Base-by-base conservation (phyloP, 2,888 invertebrate genomes). In the Oligia fasciuncula region DNA sequence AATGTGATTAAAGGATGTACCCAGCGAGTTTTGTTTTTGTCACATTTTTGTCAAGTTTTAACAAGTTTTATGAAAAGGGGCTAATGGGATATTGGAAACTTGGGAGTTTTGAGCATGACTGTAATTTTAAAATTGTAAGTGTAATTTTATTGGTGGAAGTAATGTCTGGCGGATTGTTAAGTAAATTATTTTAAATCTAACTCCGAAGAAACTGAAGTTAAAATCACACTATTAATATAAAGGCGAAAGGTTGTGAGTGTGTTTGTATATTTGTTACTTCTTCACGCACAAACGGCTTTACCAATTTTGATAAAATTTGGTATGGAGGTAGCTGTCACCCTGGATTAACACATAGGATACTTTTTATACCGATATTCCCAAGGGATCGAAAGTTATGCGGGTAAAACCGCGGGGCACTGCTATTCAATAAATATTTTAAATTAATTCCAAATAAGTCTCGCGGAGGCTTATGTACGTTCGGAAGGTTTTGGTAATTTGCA, bases 1-100 rank as follows among this genome's bases (percentile, higher is more conserved):
- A 76, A 89, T 83, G 82, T 85, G 87, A 89, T 89, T 85, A 85
- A 88, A 85, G 82, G 83, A 87, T 85, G 79, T 83, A 77, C 76
- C 66, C 54, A 19, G 46, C 2, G 65, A 83, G 73, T 83, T 83
- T 86, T 71, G 76, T 85, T 77, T 84, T 83, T 79, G 77, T 84
- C 77, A 71, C 72, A 77, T 85, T 86, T 84, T 84, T 84, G 65
- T 69, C 6, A 78, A 85, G 80, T 77, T 84, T 74, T 51, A 9
- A 74, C 40, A 71, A 83, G 70, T 83, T 83, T 77, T 79, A 75
- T 74, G 66, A 79, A 29, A 85, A 85, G 43, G 67, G 75, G 73
- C 76, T 85, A 84, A 85, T 81, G 81, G 85, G 73, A 77, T 81
- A 80, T 80, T 81, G 57, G 62, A 63, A 80, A 81, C 66, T 84